Evolutionary conservation across 2,797 vertebrate genomes (phyloP).

Genomic region (Tokudaia muenninki): DNA sequence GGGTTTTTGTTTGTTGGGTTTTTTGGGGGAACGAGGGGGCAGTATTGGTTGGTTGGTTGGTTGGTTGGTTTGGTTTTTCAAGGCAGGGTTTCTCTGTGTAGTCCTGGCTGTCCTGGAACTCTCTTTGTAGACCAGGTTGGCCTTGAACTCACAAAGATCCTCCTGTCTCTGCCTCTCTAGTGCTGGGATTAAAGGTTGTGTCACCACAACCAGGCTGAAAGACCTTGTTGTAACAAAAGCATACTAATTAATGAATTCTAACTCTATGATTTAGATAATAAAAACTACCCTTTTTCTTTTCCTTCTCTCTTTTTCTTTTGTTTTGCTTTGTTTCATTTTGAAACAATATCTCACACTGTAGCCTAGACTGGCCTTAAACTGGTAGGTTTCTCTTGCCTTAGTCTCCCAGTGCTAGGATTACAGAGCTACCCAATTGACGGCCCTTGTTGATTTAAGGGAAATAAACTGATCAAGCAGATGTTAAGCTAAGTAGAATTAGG

Average conservation of each 20-base stretch:
- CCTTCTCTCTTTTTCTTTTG: background rate
- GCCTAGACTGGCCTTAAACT: background rate
- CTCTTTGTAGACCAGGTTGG: background rate
- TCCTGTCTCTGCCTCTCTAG: background rate
- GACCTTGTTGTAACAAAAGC: conserved; percentile 5
- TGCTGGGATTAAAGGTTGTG: background rate
- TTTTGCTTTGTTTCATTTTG: background rate
- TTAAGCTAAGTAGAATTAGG: background rate
- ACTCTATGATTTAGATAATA: conserved; percentile 16
- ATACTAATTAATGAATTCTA: conserved; percentile 29
- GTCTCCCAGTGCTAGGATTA: background rate
- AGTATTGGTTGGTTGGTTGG: background rate
- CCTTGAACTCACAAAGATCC: background rate
- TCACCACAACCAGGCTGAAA: background rate
- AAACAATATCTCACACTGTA: background rate
- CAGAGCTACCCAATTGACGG: background rate
- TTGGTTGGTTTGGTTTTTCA: background rate
- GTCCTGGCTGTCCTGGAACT: background rate
- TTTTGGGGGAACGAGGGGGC: background rate
- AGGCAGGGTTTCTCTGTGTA: background rate
- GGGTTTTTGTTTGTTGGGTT: background rate
- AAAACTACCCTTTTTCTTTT: conserved; percentile 14
- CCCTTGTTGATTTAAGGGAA: background rate
- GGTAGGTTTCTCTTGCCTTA: background rate
- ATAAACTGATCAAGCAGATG: conserved; percentile 15